Evolutionary conservation across 1,140 invertebrate species (phyloP), one percentile per base, ranked within the genome.

Genomic region (Trachelipus rathkii): DNA sequence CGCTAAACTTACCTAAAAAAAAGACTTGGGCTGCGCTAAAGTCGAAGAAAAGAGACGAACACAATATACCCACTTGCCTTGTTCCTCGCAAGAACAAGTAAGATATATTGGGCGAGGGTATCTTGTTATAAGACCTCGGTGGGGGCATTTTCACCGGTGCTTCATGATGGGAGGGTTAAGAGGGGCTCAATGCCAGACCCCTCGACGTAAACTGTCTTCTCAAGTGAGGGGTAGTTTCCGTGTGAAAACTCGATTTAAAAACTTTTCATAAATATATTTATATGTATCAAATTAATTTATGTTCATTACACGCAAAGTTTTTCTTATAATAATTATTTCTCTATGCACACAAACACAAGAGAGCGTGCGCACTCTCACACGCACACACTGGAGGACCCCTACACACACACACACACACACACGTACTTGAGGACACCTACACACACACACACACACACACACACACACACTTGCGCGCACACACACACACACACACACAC

Each of bases 111-210:
- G 50, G 19, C 19, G 50, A 60, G 50, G 2, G 19, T 60, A 15
- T 13, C 19, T 19, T 19, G 50, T 60, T 60, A 60, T 60, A 60
- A 60, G 11, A 60, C 50, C 50, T 60, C 50, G 50, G 50, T 60
- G 11, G 50, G 33, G 50, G 50, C 50, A 60, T 13, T 13, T 60
- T 60, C 50, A 60, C 50, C 50, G 50, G 50, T 19, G 50, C 50
- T 15, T 60, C 50, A 2, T 19, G 19, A 60, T 15, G 50, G 19
- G 50, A 8, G 50, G 50, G 50, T 19, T 15, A 60, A 60, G 50
- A 60, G 50, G 50, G 50, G 50, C 11, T 15, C 50, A 60, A 60
- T 60, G 50, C 50, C 50, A 60, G 50, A 60, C 50, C 50, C 50
- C 19, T 19, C 11, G 19, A 13, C 11, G 50, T 15, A 60, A 13